Base-by-base conservation (phyloP, 2,113 vertebrate species). In the Formicarius rufipectus region DNA sequence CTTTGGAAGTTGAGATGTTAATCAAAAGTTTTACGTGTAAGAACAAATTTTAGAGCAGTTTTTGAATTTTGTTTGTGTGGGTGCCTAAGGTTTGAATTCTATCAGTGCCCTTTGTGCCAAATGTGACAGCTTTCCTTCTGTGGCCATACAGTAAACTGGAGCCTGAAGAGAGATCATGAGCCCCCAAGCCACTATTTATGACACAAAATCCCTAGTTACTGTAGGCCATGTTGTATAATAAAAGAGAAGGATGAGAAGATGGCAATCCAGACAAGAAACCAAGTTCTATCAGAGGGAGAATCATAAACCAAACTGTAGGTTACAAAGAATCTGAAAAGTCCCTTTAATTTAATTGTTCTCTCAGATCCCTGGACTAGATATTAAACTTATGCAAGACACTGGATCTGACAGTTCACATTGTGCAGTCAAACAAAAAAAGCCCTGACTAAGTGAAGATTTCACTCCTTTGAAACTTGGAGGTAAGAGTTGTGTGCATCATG, bases 341-440 rank as follows among this genome's bases (percentile, higher is more conserved):
- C n/a, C n/a, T 81, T 91, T 66, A 68, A 81, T 59, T 83, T 86
- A 47, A 81, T 47, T 90, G 85, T 68, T 88, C 40, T 80, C 60
- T 76, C 44, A 91, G 31, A 95, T 79, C n/a, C 59, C 63, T 49
- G 69, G 66, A 96, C 52, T 84, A 89, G 55, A 73, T 77, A 85
- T 31, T 79, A 75, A 78, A 90, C 49, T 93, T 95, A 90, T 7
- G 35, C 69, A 89, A 93, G 90, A 83, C 67, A 84, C 12, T 97
- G 83, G 69, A 95, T 66, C 39, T 84, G 89, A 90, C 81, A 92
- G 88, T 72, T 66, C 79, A 83, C 30, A 49, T 12, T 85, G 39
- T 84, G 35, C 56, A 87, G 60, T 39, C 79, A 88, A 90, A 93
- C 59, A 89, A 88, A 80, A 89, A 89, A 94, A 81, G 25, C 47